Percentiles rank a stretch among this genome's conserved stretches.
phyloP scores from a whole-genome alignment of 1,140 invertebrate genomes.

The Arctopsyche grandis region DNA sequence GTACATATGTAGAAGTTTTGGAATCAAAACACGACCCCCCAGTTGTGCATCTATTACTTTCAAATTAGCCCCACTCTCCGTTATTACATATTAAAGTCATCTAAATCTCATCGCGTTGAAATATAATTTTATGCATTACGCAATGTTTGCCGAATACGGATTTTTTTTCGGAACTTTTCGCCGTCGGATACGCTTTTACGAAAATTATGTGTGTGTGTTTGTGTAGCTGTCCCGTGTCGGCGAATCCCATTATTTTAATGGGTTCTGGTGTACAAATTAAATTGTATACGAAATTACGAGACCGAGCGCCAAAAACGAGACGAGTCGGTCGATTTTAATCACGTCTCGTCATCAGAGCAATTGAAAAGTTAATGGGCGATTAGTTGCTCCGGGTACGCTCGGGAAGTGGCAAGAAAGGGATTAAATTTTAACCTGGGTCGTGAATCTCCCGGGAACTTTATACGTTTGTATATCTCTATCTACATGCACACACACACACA shows the following conservation, averaged over 20 bases:
- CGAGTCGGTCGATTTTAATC: slow-evolving; percentile 39
- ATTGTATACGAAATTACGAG: slow-evolving; percentile 34
- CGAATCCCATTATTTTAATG: slow-evolving; percentile 17
- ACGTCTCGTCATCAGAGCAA: slow-evolving; percentile 42
- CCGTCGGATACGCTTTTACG: no score
- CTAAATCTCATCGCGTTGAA: no score
- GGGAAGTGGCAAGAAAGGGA: slow-evolving; percentile 30
- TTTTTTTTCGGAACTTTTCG: neutral
- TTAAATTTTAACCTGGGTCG: slow-evolving; percentile 30
- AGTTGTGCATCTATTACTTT: no score
- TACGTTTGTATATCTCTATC: no score
- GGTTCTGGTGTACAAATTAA: slow-evolving; percentile 29
- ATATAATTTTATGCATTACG: neutral
- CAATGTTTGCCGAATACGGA: neutral
- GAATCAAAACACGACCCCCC: no score
- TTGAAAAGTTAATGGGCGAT: slow-evolving; percentile 44
- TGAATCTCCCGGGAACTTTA: slow-evolving; percentile 18
- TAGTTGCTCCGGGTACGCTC: slow-evolving; percentile 34
- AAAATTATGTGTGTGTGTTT: no score
- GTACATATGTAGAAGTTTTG: no score
- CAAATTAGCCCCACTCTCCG: no score
- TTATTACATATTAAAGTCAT: no score
- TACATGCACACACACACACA: neutral
- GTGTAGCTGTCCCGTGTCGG: neutral
- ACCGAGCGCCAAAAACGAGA: neutral